Evolutionary conservation across 2,113 vertebrate species (phyloP).

Genomic region (Leucopsar rothschildi): DNA sequence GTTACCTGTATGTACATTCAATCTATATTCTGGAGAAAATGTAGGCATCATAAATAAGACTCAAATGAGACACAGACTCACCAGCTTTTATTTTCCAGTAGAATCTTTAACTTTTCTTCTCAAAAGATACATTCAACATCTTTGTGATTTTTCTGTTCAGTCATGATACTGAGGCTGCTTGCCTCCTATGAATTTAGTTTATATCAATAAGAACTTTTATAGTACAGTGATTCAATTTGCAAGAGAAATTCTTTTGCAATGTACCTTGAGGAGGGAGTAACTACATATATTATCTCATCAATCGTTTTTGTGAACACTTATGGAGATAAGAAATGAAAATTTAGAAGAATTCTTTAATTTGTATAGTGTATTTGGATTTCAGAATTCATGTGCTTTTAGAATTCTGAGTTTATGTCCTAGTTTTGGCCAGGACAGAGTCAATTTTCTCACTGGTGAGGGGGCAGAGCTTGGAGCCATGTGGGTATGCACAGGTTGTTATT

Average conservation of each 20-base stretch:
- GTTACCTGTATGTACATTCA: conserved; percentile 32
- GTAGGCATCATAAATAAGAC: conserved; percentile 39
- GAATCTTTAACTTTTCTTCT: conserved; percentile 40
- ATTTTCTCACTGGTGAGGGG: not conserved
- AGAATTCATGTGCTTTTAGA: not conserved
- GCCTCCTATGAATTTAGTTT: not conserved
- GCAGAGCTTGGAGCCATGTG: not conserved
- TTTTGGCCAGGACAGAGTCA: not conserved
- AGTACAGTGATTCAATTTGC: not conserved
- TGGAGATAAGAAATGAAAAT: not conserved
- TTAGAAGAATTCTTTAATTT: not conserved
- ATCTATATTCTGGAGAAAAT: conserved; percentile 28
- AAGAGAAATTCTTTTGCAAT: not conserved
- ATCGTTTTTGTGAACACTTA: not conserved
- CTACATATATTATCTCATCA: not conserved
- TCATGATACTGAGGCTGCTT: conserved; percentile 23
- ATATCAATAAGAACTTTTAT: not conserved
- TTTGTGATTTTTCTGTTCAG: not conserved
- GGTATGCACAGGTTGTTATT: not conserved
- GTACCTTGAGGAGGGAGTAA: not conserved
- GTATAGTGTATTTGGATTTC: not conserved
- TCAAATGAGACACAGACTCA: conserved; percentile 33
- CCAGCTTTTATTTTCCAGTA: conserved; percentile 40
- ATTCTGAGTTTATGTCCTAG: not conserved
- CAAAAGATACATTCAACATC: conserved; percentile 8